Evolutionary conservation across 2,888 invertebrate species (phyloP).

Genomic region (Notodonta dromedarius): DNA sequence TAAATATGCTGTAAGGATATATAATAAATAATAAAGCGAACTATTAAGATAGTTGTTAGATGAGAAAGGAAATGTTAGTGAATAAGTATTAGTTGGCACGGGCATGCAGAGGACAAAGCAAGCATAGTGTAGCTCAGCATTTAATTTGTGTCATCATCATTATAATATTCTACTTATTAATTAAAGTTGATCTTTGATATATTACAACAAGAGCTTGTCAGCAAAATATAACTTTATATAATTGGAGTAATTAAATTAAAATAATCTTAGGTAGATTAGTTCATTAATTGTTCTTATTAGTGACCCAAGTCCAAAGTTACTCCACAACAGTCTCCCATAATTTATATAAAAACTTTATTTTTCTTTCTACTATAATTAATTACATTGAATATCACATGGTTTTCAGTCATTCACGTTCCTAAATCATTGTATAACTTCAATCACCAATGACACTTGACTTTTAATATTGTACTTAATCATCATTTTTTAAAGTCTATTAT

Average conservation of each 20-base stretch:
- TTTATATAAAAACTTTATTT: too few species aligned
- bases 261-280: too few species aligned
- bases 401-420: too few species aligned
- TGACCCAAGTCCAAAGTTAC: background rate
- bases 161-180: too few species aligned
- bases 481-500: too few species aligned
- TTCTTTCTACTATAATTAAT: too few species aligned
- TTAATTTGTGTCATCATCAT: background rate
- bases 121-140: background rate
- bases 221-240: background rate
- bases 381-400: too few species aligned
- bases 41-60: slow-evolving; percentile 24
- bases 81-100: slow-evolving; percentile 14
- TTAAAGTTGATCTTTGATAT: background rate
- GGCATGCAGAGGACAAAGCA: slow-evolving; percentile 20
- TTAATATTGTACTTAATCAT: too few species aligned
- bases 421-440: too few species aligned
- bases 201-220: background rate
- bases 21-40: slow-evolving; percentile 50
- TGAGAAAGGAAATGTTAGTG: slow-evolving; percentile 22
- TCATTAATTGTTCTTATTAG: too few species aligned
- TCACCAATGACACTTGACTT: too few species aligned
- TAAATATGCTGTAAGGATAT: slow-evolving; percentile 78
- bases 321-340: slow-evolving; percentile 13
- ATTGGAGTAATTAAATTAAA: too few species aligned